These are phyloP conservation scores for Pyrocoelia pectoralis DNA, from an alignment of 2,888 invertebrate species.

Conservation along the genomic window DNA sequence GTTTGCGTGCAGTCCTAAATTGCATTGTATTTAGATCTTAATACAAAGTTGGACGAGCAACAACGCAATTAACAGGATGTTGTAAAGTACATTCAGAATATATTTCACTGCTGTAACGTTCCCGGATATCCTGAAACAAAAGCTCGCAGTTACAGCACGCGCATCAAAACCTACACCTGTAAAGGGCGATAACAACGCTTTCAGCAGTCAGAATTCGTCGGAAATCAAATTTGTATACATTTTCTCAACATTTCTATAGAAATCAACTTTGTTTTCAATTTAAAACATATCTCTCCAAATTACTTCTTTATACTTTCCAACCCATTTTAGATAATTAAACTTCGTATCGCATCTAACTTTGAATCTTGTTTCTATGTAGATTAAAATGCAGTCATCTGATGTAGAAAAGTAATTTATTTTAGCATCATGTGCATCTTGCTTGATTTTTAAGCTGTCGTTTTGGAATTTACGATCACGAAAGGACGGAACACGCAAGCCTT, in stretches of 20 bases:
- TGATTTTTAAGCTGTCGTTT: too few species aligned
- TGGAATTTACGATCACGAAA: too few species aligned
- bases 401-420: too few species aligned
- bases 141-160: constrained; percentile 26
- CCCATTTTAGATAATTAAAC: neutral
- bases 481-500: too few species aligned
- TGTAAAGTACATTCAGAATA: constrained; percentile 42
- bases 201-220: constrained; percentile 27
- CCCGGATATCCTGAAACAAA: constrained; percentile 36
- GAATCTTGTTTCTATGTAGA: too few species aligned
- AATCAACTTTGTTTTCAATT: constrained; percentile 13
- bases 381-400: too few species aligned
- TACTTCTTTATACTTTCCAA: neutral
- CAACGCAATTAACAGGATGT: constrained; percentile 51
- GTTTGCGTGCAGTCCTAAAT: constrained; percentile 46
- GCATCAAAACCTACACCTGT: constrained; percentile 25
- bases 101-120: constrained; percentile 37
- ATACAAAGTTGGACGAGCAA: constrained; percentile 46
- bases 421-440: too few species aligned
- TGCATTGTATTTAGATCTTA: constrained; percentile 47
- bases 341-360: neutral
- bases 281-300: neutral
- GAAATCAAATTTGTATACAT: constrained; percentile 37
- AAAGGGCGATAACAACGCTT: constrained; percentile 28
- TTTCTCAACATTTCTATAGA: constrained; percentile 24